Evolutionary conservation across 1,140 invertebrate species (phyloP).

Genomic region (Drosophila triauraria): DNA sequence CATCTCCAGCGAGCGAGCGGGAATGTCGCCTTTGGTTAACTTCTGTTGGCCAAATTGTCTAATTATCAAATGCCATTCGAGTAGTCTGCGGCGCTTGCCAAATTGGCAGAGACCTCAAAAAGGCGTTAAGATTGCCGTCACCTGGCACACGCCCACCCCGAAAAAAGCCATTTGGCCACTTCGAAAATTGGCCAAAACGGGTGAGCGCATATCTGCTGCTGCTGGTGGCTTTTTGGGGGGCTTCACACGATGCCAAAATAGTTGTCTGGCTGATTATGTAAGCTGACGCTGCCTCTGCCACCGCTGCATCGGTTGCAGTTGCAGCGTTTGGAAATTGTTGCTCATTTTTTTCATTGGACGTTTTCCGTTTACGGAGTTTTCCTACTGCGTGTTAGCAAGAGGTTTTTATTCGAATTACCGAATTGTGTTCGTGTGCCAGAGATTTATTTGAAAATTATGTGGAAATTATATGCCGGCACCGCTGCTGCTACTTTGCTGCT

Average conservation of each 20-base stretch:
- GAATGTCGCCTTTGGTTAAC: constrained; percentile 21
- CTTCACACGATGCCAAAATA: constrained; percentile 56
- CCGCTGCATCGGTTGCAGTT: constrained; percentile 23
- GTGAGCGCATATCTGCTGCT: background rate
- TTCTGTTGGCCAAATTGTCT: constrained; percentile 47
- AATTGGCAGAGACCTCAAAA: constrained; percentile 56
- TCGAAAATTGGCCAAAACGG: constrained; percentile 51
- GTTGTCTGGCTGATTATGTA: constrained; percentile 65
- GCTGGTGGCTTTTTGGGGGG: background rate
- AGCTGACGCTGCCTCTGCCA: constrained; percentile 12
- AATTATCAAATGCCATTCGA: constrained; percentile 54
- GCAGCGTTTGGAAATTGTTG: constrained; percentile 60
- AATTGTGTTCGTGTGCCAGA: constrained; percentile 64
- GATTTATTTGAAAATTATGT: constrained; percentile 62
- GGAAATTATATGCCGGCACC: constrained; percentile 47
- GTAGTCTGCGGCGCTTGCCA: constrained; percentile 28
- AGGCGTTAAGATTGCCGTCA: constrained; percentile 56
- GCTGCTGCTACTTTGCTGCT: constrained; percentile 12
- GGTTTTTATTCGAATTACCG: constrained; percentile 57
- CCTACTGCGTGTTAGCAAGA: constrained; percentile 43
- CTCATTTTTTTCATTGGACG: constrained; percentile 60
- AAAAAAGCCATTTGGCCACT: constrained; percentile 22
- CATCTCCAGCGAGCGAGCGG: background rate
- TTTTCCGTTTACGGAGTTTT: constrained; percentile 53
- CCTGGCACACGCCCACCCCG: constrained; percentile 45